Evolutionary conservation across 1,140 invertebrate species (phyloP).

Genomic region (Lepidostoma basale): DNA sequence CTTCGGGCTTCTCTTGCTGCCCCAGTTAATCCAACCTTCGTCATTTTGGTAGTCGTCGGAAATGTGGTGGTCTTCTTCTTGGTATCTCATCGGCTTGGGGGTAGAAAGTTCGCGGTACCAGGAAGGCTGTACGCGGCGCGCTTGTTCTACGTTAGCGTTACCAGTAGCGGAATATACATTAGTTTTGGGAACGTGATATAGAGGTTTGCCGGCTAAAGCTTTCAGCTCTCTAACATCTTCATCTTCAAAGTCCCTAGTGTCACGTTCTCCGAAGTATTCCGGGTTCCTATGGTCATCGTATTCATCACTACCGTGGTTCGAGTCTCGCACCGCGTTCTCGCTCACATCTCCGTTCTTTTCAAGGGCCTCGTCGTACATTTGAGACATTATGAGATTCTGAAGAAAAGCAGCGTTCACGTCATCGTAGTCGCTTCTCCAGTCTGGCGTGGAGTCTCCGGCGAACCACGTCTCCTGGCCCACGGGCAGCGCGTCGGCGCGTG

Average conservation of each 20-base stretch:
- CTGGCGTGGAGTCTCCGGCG: conserved; percentile 57
- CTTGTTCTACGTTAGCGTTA: background rate
- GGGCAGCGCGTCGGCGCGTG: conserved; percentile 59
- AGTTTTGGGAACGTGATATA: conserved; percentile 58
- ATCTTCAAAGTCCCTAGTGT: conserved; percentile 58
- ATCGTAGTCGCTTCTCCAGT: conserved; percentile 58
- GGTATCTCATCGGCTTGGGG: conserved; percentile 6
- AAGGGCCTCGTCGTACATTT: conserved; percentile 66
- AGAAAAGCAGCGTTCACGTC: conserved; percentile 67
- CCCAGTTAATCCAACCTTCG: conserved; percentile 60
- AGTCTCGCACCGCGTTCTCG: conserved; percentile 41
- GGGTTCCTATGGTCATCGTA: conserved; percentile 52
- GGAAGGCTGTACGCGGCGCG: conserved; percentile 3
- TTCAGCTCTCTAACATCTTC: conserved; percentile 67
- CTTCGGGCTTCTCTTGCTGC: conserved; percentile 55
- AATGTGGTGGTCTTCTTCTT: conserved; percentile 31
- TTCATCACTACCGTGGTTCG: conserved; percentile 49
- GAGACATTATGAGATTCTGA: conserved; percentile 66
- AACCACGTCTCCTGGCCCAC: conserved; percentile 69
- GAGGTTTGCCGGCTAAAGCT: conserved; percentile 60
- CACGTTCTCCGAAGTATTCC: conserved; percentile 41
- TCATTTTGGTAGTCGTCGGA: conserved; percentile 55
- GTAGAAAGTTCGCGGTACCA: conserved; percentile 33
- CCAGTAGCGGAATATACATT: conserved; percentile 39
- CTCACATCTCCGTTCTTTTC: conserved; percentile 50